Base-by-base conservation (phyloP, 1,140 invertebrate genomes). In the Metaphire vulgaris region DNA sequence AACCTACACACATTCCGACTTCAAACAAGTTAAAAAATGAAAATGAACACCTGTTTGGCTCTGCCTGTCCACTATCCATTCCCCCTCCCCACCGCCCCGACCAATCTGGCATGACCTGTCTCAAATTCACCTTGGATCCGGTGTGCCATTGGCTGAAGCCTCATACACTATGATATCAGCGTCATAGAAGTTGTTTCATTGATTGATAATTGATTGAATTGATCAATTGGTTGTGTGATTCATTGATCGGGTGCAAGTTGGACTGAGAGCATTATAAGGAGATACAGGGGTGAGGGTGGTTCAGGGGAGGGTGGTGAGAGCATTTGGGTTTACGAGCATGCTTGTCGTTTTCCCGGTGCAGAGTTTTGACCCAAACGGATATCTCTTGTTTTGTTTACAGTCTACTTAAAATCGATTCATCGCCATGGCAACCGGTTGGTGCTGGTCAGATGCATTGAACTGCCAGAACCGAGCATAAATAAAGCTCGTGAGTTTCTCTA, bases 381-480 rank as follows among this genome's bases (percentile, higher is more conserved):
- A 56, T 56, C 41, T 69, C 6, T 30, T 75, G 41, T 21, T 56
- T 56, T 56, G 41, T 12, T 78, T 69, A 34, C 67, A 78, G 77
- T 33, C 32, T 78, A 78, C 66, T 32, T 78, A 28, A 26, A 78
- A 33, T 34, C n/a, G 41, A 33, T 75, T 12, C 77, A 78, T 68
- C 31, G 77, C 30, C 74, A 73, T 67, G 77, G 77, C 30, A 78
- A 78, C 68, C 33, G 66, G 70, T 32, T 78, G 2, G 72, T 75
- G n/a, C 69, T 78, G 31, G 73, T 78, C 14, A 73, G 74, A 34
- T 78, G 77, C 69, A 41, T 78, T 41, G 79, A 79, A 56, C 56
- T 78, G 41, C 77, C 77, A 33, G 77, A 78, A 26, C 76, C 74
- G 31, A 64, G 33, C 14, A 33, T 75, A 1, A 66, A 68, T 70